Conservation (phyloP, 2,113 vertebrate species). For the Dasyurus viverrinus region DNA sequence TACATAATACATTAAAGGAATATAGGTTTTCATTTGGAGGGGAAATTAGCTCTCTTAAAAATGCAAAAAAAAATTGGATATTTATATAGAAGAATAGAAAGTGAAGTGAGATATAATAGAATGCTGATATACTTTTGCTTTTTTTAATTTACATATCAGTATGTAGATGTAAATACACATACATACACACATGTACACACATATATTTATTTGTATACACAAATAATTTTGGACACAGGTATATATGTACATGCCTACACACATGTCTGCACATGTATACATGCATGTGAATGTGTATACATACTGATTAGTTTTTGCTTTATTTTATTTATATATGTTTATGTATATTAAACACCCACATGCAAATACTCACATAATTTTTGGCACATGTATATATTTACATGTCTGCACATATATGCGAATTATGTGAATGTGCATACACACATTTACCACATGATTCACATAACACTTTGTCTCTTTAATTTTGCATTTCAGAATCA, state of each 20-base stretch:
- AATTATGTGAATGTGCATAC: too few relatives aligned
- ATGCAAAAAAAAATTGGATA: not conserved
- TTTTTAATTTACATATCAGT: not conserved
- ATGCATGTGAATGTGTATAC: too few relatives aligned
- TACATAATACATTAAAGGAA: not conserved
- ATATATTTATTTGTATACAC: not conserved
- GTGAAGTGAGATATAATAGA: not conserved
- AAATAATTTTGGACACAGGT: not conserved
- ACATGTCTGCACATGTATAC: too few relatives aligned
- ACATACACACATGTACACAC: not conserved
- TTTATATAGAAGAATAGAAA: not conserved
- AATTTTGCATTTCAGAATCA: too few relatives aligned
- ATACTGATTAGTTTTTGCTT: not conserved
- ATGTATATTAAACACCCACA: not conserved
- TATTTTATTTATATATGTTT: not conserved
- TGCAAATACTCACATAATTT: not conserved
- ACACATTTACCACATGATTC: too few relatives aligned
- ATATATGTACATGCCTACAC: fast-evolving
- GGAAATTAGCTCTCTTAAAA: not conserved
- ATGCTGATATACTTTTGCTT: not conserved
- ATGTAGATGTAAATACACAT: not conserved
- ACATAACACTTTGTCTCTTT: too few relatives aligned
- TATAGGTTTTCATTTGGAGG: not conserved
- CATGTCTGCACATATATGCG: too few relatives aligned
- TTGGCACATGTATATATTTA: not conserved